Evolutionary conservation across 2,113 vertebrate genomes (phyloP).

Genomic region (Seriola aureovittata): DNA sequence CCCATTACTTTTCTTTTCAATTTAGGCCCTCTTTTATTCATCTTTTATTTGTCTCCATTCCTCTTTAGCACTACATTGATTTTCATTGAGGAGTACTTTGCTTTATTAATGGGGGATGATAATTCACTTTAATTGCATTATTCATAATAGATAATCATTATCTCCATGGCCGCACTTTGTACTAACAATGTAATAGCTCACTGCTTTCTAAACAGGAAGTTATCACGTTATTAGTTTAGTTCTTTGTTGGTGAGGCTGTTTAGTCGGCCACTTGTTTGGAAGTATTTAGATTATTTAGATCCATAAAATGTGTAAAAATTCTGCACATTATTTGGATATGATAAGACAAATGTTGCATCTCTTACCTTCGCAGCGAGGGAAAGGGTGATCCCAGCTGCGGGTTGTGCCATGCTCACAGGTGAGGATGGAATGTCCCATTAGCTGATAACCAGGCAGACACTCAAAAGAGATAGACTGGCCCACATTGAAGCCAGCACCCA

Average conservation of each 20-base stretch:
- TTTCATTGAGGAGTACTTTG: constrained; percentile 59
- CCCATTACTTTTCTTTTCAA: constrained; percentile 62
- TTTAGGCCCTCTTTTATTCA: constrained; percentile 37
- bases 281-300: not conserved
- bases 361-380: constrained; percentile 97
- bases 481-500: constrained; percentile 96
- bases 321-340: not conserved
- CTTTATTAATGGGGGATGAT: constrained; percentile 66
- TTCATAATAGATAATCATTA: constrained; percentile 76
- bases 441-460: constrained; percentile 93
- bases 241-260: constrained; percentile 8
- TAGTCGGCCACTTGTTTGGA: not conserved
- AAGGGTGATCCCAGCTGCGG: constrained; percentile 95
- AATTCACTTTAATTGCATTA: constrained; percentile 72
- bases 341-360: not conserved
- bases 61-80: constrained; percentile 63
- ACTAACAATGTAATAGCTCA: constrained; percentile 58
- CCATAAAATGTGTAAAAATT: not conserved
- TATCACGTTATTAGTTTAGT: constrained; percentile 13
- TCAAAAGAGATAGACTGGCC: constrained; percentile 98
- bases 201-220: constrained; percentile 49
- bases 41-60: constrained; percentile 56
- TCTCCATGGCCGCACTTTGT: constrained; percentile 43
- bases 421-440: constrained; percentile 92
- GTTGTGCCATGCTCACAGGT: constrained; percentile 97